Evolutionary conservation across 2,797 vertebrate genomes (phyloP).

Genomic region (Pangasius sanitwongsei): DNA sequence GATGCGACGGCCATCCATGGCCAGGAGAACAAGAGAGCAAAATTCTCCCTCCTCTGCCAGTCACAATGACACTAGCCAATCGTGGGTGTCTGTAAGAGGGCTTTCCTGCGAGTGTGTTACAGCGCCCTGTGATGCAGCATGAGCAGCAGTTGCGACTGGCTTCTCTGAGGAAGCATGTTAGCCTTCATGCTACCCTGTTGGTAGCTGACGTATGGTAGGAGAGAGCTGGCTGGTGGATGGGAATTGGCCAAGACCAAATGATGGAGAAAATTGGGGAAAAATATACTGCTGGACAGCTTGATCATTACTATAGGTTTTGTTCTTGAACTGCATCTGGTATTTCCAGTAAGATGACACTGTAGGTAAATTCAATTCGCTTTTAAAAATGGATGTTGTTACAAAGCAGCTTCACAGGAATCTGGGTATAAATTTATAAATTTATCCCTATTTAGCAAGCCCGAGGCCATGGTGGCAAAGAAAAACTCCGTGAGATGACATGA

Average conservation of each 20-base stretch:
- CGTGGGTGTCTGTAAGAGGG: background rate
- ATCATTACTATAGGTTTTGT: background rate
- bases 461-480: background rate
- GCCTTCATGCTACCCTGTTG: background rate
- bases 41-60: background rate
- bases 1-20: background rate
- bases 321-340: background rate
- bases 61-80: background rate
- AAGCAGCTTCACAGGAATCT: background rate
- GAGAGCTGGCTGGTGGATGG: background rate
- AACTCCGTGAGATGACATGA: background rate
- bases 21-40: background rate
- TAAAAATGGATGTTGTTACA: background rate
- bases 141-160: background rate
- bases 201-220: background rate
- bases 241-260: background rate
- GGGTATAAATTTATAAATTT: background rate
- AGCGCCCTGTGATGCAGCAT: background rate
- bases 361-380: background rate
- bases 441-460: background rate
- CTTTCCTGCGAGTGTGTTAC: background rate
- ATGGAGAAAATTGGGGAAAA: background rate
- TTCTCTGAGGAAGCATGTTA: background rate
- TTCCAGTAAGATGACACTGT: background rate
- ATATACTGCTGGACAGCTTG: background rate